Percentiles rank a stretch among this genome's conserved stretches.
Evolutionary conservation across 2,888 invertebrate genomes (phyloP).

Genomic region (Xestia rhomboidea): DNA sequence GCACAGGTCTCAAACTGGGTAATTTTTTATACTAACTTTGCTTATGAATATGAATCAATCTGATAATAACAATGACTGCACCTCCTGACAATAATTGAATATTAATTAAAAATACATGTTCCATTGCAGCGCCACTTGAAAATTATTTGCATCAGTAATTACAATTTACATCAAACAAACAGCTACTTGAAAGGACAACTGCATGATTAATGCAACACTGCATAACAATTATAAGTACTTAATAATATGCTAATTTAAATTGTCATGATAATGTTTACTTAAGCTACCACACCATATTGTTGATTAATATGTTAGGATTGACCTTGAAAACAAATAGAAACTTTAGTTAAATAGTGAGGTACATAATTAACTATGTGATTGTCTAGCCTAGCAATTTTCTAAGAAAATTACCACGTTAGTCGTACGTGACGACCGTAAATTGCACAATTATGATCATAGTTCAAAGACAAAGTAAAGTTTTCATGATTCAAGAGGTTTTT

Average conservation of each 20-base stretch:
- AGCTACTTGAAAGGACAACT: not conserved
- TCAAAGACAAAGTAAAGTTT: slow-evolving; percentile 13
- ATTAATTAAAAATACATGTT: not conserved
- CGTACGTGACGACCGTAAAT: not conserved
- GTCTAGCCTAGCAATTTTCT: not conserved
- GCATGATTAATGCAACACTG: not conserved
- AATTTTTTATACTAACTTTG: not conserved
- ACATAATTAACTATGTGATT: not conserved
- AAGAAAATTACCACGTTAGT: not conserved
- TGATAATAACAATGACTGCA: not conserved
- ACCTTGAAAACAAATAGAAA: slow-evolving; percentile 26
- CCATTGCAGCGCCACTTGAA: not conserved
- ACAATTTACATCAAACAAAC: slow-evolving; percentile 2
- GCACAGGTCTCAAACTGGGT: not conserved
- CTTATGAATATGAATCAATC: not conserved
- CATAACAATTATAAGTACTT: not conserved
- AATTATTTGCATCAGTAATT: not conserved
- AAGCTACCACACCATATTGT: not conserved
- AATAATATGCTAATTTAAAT: not conserved
- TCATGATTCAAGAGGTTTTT: not conserved
- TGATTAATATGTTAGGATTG: not conserved
- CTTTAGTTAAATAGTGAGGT: not conserved
- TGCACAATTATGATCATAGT: not conserved
- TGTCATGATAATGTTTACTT: not conserved
- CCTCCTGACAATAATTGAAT: not conserved